A percentile compares a stretch with the other conserved stretches of the same genome.
Evolutionary conservation across 2,113 vertebrate species (phyloP).

Genomic region (Micronisus gabar): DNA sequence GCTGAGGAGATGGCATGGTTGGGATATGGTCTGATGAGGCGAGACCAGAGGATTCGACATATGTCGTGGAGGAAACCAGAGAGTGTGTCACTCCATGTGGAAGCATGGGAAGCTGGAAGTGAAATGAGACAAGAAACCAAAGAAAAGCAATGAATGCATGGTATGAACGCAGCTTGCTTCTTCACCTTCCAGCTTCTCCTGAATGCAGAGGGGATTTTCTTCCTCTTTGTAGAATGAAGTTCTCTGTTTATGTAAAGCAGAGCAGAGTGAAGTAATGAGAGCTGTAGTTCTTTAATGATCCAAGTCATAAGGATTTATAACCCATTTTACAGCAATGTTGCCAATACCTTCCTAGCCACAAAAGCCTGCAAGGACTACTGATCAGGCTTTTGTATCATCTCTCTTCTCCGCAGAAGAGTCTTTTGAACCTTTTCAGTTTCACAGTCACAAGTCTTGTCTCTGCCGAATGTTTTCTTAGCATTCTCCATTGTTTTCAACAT

Average conservation of each 20-base stretch:
- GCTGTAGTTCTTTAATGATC: not conserved
- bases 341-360: not conserved
- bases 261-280: not conserved
- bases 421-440: not conserved
- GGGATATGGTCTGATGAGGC: not conserved
- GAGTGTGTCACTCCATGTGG: not conserved
- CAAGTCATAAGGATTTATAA: conserved; percentile 6
- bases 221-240: not conserved
- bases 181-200: not conserved
- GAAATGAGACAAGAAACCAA: not conserved
- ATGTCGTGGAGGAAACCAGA: not conserved
- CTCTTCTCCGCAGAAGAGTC: not conserved
- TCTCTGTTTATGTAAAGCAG: not conserved
- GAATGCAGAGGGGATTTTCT: not conserved
- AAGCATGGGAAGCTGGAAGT: not conserved
- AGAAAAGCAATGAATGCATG: not conserved
- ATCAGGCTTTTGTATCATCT: not conserved
- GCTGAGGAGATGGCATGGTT: not conserved
- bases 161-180: not conserved
- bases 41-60: not conserved
- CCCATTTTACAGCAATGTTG: not conserved
- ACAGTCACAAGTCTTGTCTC: not conserved
- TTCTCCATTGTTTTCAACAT: not conserved
- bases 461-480: not conserved
- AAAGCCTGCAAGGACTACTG: not conserved